Evolutionary conservation across 2,888 invertebrate genomes (phyloP).

Genomic region (Drosophila rellima): DNA sequence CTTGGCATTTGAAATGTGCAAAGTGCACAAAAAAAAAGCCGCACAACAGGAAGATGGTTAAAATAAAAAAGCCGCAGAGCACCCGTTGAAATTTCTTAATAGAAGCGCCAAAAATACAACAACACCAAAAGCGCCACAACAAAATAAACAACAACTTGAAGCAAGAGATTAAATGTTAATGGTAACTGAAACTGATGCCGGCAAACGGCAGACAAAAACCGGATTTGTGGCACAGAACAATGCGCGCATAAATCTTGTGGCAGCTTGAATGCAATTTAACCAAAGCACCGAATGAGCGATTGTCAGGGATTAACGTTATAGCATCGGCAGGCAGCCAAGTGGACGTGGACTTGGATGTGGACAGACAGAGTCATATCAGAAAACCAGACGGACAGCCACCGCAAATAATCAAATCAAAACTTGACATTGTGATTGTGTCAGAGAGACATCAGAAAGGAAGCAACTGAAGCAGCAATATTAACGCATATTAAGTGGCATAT

Average conservation of each 20-base stretch:
- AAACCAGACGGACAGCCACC: constrained; percentile 19
- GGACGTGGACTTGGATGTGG: constrained; percentile 15
- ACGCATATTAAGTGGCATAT: constrained; percentile 77
- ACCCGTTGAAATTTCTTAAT: constrained; percentile 71
- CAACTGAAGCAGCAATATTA: constrained; percentile 40
- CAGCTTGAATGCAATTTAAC: constrained; percentile 70
- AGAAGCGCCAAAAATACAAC: constrained; percentile 66
- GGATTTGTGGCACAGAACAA: constrained; percentile 77
- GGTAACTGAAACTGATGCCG: constrained; percentile 49
- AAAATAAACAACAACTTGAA: constrained; percentile 41
- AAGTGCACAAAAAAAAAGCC: constrained; percentile 63
- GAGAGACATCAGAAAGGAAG: constrained; percentile 54
- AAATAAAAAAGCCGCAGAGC: constrained; percentile 27
- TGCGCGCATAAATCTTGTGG: constrained; percentile 76
- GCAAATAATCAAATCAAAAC: constrained; percentile 71
- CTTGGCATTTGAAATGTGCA: constrained; percentile 73
- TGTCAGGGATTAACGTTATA: constrained; percentile 66
- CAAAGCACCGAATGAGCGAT: constrained; percentile 68
- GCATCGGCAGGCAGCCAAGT: constrained; percentile 15
- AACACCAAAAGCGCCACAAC: constrained; percentile 16
- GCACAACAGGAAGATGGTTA: constrained; percentile 66
- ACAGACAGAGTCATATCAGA: constrained; percentile 6
- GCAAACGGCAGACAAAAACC: constrained; percentile 59
- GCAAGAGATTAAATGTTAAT: constrained; percentile 63
- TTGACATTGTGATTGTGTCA: constrained; percentile 67